Conservation (phyloP, 2,888 invertebrate species). For the Drosophila greeni region DNA sequence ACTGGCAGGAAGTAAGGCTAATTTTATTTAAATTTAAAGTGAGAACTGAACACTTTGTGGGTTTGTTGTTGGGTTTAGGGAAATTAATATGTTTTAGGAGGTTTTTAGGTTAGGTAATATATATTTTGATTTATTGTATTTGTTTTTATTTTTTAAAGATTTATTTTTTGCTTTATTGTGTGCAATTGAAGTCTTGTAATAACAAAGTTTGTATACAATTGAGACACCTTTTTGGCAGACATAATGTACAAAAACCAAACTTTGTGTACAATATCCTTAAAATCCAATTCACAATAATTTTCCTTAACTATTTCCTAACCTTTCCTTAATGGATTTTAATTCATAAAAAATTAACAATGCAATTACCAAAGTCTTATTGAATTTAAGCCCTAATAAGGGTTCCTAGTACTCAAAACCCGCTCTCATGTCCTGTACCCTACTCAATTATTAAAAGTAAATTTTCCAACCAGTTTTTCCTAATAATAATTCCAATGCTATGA, state of each 20-base stretch:
- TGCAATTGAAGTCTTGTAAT: no score
- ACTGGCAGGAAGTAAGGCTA: not conserved
- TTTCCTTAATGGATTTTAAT: no score
- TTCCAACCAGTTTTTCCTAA: not conserved
- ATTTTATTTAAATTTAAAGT: not conserved
- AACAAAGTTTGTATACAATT: no score
- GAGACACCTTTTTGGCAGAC: no score
- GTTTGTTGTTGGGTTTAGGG: not conserved
- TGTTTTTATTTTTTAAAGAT: not conserved
- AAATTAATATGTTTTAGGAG: no score
- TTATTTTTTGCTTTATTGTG: no score
- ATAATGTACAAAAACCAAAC: not conserved
- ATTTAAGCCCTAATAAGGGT: not conserved
- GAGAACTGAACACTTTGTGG: not conserved
- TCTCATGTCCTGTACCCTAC: constrained; percentile 4
- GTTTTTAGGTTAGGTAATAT: no score
- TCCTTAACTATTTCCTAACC: not conserved
- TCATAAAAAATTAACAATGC: not conserved
- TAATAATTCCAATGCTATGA: constrained; percentile 12
- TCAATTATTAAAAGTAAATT: constrained; percentile 14
- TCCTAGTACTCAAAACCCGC: not conserved
- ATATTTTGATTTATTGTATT: not conserved
- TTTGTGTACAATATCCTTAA: no score
- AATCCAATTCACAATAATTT: not conserved
- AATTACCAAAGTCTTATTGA: constrained; percentile 7